These are phyloP conservation scores for Villa cingulata DNA, from an alignment of 2,888 invertebrate species.

Conservation along the genomic window DNA sequence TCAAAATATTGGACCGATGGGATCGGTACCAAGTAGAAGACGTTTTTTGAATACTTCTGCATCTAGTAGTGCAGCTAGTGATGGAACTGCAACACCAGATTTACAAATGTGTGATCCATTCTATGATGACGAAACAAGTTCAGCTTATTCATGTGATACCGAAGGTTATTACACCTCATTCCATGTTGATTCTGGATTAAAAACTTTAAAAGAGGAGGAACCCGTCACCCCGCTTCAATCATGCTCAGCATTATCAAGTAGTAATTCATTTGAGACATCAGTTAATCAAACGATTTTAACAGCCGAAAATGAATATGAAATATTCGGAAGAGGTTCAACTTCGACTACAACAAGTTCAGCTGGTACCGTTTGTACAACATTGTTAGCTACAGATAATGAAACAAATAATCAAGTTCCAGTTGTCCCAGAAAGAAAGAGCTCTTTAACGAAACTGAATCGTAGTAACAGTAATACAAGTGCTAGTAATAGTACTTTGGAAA, in stretches of 20 bases:
- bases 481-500: slow-evolving; percentile 44
- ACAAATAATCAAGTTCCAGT: slow-evolving; percentile 49
- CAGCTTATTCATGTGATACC: slow-evolving; percentile 89
- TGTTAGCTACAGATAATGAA: slow-evolving; percentile 55
- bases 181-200: slow-evolving; percentile 88
- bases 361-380: slow-evolving; percentile 75
- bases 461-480: slow-evolving; percentile 38
- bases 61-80: slow-evolving; percentile 71
- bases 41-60: slow-evolving; percentile 59
- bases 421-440: slow-evolving; percentile 72
- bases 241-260: slow-evolving; percentile 47
- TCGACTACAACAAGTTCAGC: slow-evolving; percentile 84
- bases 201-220: slow-evolving; percentile 66
- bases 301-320: slow-evolving; percentile 78
- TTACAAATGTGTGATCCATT: slow-evolving; percentile 55
- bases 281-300: slow-evolving; percentile 55
- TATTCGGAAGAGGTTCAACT: slow-evolving; percentile 83
- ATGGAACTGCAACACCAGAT: slow-evolving; percentile 72
- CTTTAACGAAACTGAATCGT: slow-evolving; percentile 47
- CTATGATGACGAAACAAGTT: slow-evolving; percentile 77
- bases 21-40: slow-evolving; percentile 53
- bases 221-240: slow-evolving; percentile 61
- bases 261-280: slow-evolving; percentile 53
- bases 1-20: slow-evolving; percentile 43
- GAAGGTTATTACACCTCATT: slow-evolving; percentile 97